These are phyloP conservation scores for Heliothis virescens DNA, from an alignment of 1,140 invertebrate species.

Conservation along the genomic window DNA sequence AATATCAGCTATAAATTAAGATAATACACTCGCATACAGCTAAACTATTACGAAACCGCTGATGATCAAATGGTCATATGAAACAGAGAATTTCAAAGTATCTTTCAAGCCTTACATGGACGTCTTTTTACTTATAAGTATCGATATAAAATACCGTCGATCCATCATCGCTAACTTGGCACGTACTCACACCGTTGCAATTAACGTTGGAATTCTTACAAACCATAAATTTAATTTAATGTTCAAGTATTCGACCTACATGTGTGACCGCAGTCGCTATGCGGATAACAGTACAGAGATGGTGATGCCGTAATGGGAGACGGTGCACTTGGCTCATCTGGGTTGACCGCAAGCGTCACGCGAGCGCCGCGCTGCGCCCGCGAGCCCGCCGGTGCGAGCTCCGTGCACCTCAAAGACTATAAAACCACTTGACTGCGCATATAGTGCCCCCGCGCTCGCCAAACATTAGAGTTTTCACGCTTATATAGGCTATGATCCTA, in stretches of 20 bases:
- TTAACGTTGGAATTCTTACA: constrained; percentile 71
- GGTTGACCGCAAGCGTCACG: constrained; percentile 77
- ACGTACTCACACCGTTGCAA: constrained; percentile 52
- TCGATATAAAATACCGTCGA: constrained; percentile 25
- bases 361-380: constrained; percentile 34
- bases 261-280: constrained; percentile 75
- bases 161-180: constrained; percentile 28
- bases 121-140: background rate
- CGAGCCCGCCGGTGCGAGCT: constrained; percentile 1
- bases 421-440: too few relatives aligned
- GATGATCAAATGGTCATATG: constrained; percentile 3
- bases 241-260: constrained; percentile 78
- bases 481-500: too few relatives aligned
- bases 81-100: constrained; percentile 3
- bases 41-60: constrained; percentile 8
- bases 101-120: background rate
- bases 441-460: too few relatives aligned
- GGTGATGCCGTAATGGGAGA: constrained; percentile 75
- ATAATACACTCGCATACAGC: constrained; percentile 11
- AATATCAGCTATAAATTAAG: constrained; percentile 21
- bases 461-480: too few relatives aligned
- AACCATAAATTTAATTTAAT: constrained; percentile 79
- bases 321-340: constrained; percentile 73
- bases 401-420: constrained; percentile 44
- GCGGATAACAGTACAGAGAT: constrained; percentile 80